A percentile compares a stretch with the other conserved stretches of the same genome.
These are phyloP conservation scores for Tupiocoris notatus DNA, from an alignment of 2,888 invertebrate species.

Conservation along the genomic window DNA sequence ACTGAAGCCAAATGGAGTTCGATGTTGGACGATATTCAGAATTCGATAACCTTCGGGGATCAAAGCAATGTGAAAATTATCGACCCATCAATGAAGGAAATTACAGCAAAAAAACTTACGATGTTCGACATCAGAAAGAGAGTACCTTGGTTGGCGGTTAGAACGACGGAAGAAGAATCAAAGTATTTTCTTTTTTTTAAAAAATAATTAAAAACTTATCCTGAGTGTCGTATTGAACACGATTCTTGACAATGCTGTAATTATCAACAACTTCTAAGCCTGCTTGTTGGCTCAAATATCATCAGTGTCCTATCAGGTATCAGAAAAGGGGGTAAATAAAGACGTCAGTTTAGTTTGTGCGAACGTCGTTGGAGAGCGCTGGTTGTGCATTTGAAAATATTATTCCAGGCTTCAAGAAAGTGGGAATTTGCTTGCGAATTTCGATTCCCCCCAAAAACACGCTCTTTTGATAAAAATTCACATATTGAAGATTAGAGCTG, in stretches of 20 bases:
- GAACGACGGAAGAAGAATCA: no score
- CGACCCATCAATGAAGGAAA: background rate
- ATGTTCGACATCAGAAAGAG: background rate
- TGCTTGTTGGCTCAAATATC: no score
- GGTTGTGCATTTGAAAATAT: no score
- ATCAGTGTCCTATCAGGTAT: no score
- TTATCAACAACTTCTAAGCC: no score
- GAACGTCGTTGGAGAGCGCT: no score
- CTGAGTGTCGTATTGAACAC: no score
- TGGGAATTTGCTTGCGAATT: background rate
- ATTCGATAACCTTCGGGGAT: background rate
- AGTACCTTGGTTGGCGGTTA: constrained; percentile 9
- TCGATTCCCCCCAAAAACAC: background rate
- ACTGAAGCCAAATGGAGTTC: background rate
- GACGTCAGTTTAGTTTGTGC: no score
- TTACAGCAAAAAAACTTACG: background rate
- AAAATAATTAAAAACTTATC: no score
- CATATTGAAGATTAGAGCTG: constrained; percentile 8
- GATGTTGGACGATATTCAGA: background rate
- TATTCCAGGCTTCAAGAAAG: background rate
- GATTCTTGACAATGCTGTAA: no score
- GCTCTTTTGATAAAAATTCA: constrained; percentile 15
- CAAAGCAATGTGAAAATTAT: background rate
- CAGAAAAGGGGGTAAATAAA: no score
- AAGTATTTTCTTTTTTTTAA: no score